Evolutionary conservation across 2,888 invertebrate genomes (phyloP), one percentile per base, ranked within the genome.

Genomic region (Volucella inanis): DNA sequence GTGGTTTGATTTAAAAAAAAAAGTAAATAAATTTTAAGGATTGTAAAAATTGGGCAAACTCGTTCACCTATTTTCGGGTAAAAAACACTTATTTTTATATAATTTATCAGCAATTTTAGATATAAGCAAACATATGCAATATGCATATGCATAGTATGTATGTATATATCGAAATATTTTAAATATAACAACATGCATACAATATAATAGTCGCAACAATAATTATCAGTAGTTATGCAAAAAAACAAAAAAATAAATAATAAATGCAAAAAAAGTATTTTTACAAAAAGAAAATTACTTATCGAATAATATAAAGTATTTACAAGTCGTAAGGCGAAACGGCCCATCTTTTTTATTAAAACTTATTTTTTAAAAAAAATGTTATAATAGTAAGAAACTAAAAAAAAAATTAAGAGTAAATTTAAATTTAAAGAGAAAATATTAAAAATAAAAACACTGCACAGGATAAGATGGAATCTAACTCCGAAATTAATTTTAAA

Each of bases 271-370:
- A 47, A 47, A 47, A n/a, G 47, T 31, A 31, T 31, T 6, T 22
- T 31, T 31, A 31, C 31, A 6, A 31, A 31, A 31, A 31, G 31
- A 31, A 31, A 31, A 31, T 31, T 31, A 31, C 31, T 31, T 6
- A 31, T 6, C 31, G 31, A 31, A 6, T 31, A 65, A n/a, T 39
- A 18, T 50, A 49, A 50, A 38, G 10, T 10, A 14, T 22, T 8
- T 55, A 6, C 8, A 39, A 39, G 41, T 39, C 3, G 1, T 1
- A 41, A 52, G 39, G 41, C 50, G 41, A 41, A 65, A 65, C 65
- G 65, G 65, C 41, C 65, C 65, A 52, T 41, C 41, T 41, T 65
- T 65, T 6, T 52, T 18, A 6, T 9, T n/a, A 12, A 11, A 22
- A 31, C 0, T 52, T 31, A 2, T 31, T 12, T 12, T 31, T 2